Base-by-base conservation (phyloP, 2,113 vertebrate species). In the Silurus glanis region DNA sequence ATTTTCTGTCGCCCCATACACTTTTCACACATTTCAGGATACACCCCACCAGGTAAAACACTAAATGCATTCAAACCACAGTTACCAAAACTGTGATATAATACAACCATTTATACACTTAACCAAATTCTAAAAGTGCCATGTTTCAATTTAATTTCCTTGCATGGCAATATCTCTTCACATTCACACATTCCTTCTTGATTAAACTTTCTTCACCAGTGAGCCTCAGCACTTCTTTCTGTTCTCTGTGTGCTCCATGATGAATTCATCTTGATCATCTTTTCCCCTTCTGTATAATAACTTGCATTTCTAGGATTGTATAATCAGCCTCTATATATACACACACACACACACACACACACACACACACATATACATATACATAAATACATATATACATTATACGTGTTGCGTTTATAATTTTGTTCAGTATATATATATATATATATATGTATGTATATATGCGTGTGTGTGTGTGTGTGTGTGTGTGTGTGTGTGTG, bases 241-340 rank as follows among this genome's bases (percentile, higher is more conserved):
- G 61, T 84, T 66, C 83, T 28, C 53, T 23, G 71, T 87, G 53
- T 53, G 23, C 56, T 79, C n/a, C 37, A 12, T 74, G 47, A 61
- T 78, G 66, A 84, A 87, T 87, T 80, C 59, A 83, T 84, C 76
- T 37, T 19, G 4, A 84, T 71, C 6, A 17, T 62, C 58, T 84
- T 74, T 80, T 83, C 28, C 21, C 28, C 84, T 37, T 83, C 55
- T 59, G 71, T 82, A 86, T 88, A 86, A 90, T 71, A 80, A 62
- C 76, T 71, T 78, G 56, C 85, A 71, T 88, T 88, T 82, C 80
- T 25, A 55, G 59, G 53, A 86, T 64, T 72, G 71, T 19, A 74
- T 78, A 72, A 61, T 80, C 80, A 80, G 66, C 82, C 85, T 67
- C 9, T 37, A 37, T 2, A 21, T 49, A 45, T 71, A 9, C 16